phyloP scores from a whole-genome alignment of 2,113 vertebrate species.

The Potamarius usumacintae region DNA sequence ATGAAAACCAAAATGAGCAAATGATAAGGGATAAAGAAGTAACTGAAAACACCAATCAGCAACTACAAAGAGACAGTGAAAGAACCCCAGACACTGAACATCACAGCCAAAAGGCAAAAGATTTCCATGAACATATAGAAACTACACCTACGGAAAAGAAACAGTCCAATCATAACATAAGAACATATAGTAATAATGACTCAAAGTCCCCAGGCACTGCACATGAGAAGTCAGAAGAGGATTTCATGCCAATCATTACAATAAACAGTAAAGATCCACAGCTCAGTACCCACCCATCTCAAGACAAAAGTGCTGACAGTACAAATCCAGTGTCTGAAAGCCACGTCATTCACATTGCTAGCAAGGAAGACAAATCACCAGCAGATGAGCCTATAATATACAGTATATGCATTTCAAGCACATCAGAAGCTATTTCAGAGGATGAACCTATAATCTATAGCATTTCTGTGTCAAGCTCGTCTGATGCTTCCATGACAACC shows the following conservation, averaged over 20 bases:
- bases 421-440: slow-evolving; percentile 30
- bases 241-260: neutral
- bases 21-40: neutral
- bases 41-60: slow-evolving; percentile 6
- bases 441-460: slow-evolving; percentile 42
- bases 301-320: slow-evolving; percentile 15
- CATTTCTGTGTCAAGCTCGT: slow-evolving; percentile 44
- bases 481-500: slow-evolving; percentile 2
- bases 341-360: slow-evolving; percentile 15
- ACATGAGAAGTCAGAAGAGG: neutral
- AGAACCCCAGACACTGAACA: neutral
- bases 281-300: neutral
- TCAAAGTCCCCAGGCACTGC: neutral
- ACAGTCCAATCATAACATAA: neutral
- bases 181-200: neutral
- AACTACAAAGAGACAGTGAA: neutral
- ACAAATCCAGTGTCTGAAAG: slow-evolving; percentile 20
- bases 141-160: slow-evolving; percentile 20
- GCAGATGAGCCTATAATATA: slow-evolving; percentile 48
- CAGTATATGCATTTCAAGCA: slow-evolving; percentile 43
- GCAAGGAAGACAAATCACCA: slow-evolving; percentile 27
- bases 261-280: neutral
- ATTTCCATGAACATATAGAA: neutral
- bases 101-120: slow-evolving; percentile 2
- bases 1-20: neutral